Percentiles rank a stretch among this genome's conserved stretches.
Evolutionary conservation across 2,888 invertebrate species (phyloP).

Genomic region (Tachina grossa): DNA sequence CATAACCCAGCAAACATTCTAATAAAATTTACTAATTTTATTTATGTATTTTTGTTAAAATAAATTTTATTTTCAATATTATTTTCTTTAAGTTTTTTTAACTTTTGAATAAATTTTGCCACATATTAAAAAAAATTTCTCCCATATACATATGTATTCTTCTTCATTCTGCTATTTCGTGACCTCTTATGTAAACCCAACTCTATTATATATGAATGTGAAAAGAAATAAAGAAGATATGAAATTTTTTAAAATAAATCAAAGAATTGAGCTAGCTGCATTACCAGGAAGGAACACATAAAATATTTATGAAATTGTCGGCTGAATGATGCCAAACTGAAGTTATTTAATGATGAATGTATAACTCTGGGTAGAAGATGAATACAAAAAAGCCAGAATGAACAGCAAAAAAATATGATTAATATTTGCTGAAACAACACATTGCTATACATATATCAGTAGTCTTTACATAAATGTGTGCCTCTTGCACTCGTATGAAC

Average conservation of each 20-base stretch:
- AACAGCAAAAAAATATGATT: constrained; percentile 21
- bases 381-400: neutral
- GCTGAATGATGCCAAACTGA: constrained; percentile 30
- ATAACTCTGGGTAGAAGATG: neutral
- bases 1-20: constrained; percentile 2
- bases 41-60: neutral
- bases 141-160: too few relatives aligned
- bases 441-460: neutral
- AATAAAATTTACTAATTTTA: neutral
- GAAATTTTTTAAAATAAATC: constrained; percentile 1
- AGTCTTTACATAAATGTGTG: constrained; percentile 13
- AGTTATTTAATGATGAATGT: constrained; percentile 54
- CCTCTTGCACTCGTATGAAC: neutral
- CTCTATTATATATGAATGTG: neutral
- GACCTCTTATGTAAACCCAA: constrained; percentile 15
- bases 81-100: neutral
- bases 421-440: constrained; percentile 29
- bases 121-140: too few relatives aligned
- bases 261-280: constrained; percentile 18
- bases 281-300: constrained; percentile 28
- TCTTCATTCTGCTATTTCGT: neutral
- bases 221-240: neutral
- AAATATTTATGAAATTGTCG: constrained; percentile 31
- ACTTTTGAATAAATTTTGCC: too few relatives aligned
- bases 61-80: neutral